phyloP scores from a whole-genome alignment of 2,797 vertebrate genomes.

The Platyrinchus mystaceus region DNA sequence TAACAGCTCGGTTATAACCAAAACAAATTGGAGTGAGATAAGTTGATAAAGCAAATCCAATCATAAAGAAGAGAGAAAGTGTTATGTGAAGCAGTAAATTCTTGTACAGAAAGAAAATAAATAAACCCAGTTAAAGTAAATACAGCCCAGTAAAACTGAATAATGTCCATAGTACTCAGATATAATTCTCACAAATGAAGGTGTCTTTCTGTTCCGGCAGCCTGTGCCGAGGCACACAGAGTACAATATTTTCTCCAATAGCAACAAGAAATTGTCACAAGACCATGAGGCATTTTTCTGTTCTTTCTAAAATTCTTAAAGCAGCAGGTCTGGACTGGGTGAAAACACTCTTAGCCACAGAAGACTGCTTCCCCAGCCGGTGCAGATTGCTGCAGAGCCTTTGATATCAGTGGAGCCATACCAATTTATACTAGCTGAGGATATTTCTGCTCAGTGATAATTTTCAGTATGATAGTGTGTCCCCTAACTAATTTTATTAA shows the following conservation, averaged over 20 bases:
- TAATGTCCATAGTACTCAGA: conserved; percentile 47
- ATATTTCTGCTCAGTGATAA: conserved; percentile 1
- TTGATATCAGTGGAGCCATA: conserved; percentile 10
- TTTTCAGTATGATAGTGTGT: not conserved
- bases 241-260: conserved; percentile 14
- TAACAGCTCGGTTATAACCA: conserved; percentile 15
- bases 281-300: conserved; percentile 8
- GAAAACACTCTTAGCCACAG: conserved; percentile 1
- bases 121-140: conserved; percentile 65
- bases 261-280: conserved; percentile 49
- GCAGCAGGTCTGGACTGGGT: not conserved
- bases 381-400: conserved; percentile 32
- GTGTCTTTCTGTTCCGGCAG: conserved; percentile 53
- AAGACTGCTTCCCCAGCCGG: not conserved
- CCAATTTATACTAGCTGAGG: not conserved
- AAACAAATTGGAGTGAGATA: conserved; percentile 48
- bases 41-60: conserved; percentile 53
- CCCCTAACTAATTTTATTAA: conserved; percentile 11
- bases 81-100: conserved; percentile 36
- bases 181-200: conserved; percentile 69
- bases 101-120: conserved; percentile 24
- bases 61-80: conserved; percentile 33
- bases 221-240: not conserved
- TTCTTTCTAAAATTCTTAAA: conserved; percentile 32
- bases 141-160: conserved; percentile 64